A percentile compares a stretch with the other conserved stretches of the same genome.
phyloP scores from a whole-genome alignment of 2,113 vertebrate species.

The Dasypus novemcinctus region DNA sequence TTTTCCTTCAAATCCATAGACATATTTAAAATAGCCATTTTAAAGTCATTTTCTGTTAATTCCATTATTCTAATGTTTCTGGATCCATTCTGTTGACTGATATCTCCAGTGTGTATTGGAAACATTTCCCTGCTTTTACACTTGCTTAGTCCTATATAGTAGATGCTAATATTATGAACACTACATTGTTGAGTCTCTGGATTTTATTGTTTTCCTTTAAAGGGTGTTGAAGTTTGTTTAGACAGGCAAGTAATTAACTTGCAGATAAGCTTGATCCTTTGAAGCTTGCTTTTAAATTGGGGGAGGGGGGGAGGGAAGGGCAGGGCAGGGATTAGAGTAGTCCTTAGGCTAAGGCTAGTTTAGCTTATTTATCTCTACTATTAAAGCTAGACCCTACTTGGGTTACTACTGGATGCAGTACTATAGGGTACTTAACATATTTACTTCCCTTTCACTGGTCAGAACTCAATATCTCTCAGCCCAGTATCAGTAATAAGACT shows the following conservation, averaged over 20 bases:
- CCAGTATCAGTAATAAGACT: background rate
- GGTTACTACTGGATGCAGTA: background rate
- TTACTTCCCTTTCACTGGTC: background rate
- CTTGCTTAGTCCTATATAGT: background rate
- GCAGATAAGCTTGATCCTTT: background rate
- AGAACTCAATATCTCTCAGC: background rate
- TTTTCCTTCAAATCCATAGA: constrained; percentile 18
- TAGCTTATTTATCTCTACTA: background rate
- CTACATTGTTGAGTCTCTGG: background rate
- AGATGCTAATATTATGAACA: background rate
- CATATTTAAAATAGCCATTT: background rate
- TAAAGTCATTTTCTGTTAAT: background rate
- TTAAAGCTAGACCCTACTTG: background rate
- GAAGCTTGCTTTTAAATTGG: background rate
- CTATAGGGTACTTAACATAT: background rate
- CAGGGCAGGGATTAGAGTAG: background rate
- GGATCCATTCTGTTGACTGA: background rate
- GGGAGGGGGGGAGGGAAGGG: background rate
- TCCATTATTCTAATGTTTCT: constrained; percentile 20
- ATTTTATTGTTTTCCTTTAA: constrained; percentile 37
- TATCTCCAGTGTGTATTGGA: background rate
- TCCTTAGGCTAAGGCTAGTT: background rate
- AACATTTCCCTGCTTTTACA: background rate
- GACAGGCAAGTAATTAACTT: background rate
- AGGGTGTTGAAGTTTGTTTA: background rate